phyloP scores from a whole-genome alignment of 2,113 vertebrate species.

The Marmota flaviventris region DNA sequence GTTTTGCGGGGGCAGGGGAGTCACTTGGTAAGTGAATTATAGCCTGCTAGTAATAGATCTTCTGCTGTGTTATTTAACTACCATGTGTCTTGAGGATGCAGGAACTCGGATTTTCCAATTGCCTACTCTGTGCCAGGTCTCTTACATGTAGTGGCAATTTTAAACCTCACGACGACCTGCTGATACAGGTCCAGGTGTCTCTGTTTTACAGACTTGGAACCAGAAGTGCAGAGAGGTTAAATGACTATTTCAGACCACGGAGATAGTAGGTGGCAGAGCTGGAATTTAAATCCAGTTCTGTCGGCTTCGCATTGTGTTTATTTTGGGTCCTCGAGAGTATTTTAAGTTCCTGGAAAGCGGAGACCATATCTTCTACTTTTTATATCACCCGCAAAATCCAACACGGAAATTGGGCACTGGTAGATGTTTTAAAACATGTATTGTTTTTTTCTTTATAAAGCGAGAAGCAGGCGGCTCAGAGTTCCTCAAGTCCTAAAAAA shows the following conservation, averaged over 20 bases:
- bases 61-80: slow-evolving; percentile 57
- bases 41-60: slow-evolving; percentile 7
- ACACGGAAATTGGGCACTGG: neutral
- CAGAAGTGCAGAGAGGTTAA: neutral
- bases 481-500: neutral
- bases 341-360: slow-evolving; percentile 52
- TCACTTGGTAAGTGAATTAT: slow-evolving; percentile 1
- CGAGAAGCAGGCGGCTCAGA: slow-evolving; percentile 5
- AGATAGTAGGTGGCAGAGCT: neutral
- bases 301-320: neutral
- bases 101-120: slow-evolving; percentile 41
- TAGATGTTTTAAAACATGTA: neutral
- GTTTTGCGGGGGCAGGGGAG: neutral
- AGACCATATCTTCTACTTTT: neutral
- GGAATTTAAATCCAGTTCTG: slow-evolving; percentile 1
- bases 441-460: neutral
- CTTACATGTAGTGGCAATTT: neutral
- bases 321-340: neutral
- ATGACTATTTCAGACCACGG: neutral
- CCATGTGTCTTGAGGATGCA: neutral
- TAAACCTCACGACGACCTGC: neutral
- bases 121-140: neutral
- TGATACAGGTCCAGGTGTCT: neutral
- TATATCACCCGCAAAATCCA: neutral
- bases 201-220: slow-evolving; percentile 17